Evolutionary conservation across 1,140 invertebrate genomes (phyloP).

Genomic region (Sarcophaga bullata): DNA sequence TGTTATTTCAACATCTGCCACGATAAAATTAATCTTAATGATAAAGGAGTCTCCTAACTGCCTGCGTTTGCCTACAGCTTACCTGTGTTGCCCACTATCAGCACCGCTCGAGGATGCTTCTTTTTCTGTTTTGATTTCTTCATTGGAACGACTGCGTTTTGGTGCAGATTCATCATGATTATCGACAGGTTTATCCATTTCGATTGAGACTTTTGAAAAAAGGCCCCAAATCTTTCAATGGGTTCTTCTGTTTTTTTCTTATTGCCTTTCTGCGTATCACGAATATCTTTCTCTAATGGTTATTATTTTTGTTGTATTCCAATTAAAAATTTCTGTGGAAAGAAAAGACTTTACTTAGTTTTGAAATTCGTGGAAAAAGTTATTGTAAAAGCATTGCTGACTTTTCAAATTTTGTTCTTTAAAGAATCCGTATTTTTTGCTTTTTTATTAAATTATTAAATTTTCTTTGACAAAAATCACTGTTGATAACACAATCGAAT

Average conservation of each 20-base stretch:
- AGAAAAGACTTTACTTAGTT: too few relatives aligned
- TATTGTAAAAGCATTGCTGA: not conserved
- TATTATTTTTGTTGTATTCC: too few relatives aligned
- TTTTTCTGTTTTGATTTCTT: conserved; percentile 16
- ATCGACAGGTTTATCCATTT: conserved; percentile 12
- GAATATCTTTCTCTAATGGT: too few relatives aligned
- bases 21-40: not conserved
- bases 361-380: not conserved
- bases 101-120: not conserved
- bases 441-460: conserved; percentile 13
- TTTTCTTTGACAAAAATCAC: not conserved
- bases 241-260: too few relatives aligned
- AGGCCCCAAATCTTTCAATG: too few relatives aligned
- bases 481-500: not conserved
- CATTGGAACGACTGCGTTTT: conserved; percentile 8
- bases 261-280: too few relatives aligned
- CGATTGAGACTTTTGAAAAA: too few relatives aligned
- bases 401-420: not conserved
- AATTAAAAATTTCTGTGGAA: too few relatives aligned
- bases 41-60: not conserved
- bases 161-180: not conserved
- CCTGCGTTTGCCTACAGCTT: too few relatives aligned
- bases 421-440: too few relatives aligned
- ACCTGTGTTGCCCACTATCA: conserved; percentile 28
- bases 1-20: not conserved